Conservation (phyloP, 1,140 invertebrate genomes). For the Vanessa tameamea region DNA sequence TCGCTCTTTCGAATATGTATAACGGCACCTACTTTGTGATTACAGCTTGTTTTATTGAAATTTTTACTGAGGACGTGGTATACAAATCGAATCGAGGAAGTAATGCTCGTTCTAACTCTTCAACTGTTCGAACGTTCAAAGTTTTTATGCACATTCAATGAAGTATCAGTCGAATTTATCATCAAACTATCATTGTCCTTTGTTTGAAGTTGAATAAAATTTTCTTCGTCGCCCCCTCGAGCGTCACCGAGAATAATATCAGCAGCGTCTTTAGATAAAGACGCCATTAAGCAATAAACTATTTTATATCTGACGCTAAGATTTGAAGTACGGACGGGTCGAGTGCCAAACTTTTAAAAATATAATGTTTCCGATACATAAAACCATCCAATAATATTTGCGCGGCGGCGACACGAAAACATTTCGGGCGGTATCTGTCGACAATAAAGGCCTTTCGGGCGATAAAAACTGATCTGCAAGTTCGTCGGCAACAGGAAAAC, state of each 20-base stretch:
- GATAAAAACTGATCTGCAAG: slow-evolving; percentile 81
- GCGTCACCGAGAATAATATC: slow-evolving; percentile 31
- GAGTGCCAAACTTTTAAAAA: slow-evolving; percentile 77
- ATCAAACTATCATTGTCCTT: slow-evolving; percentile 13
- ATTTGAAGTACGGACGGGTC: slow-evolving; percentile 59
- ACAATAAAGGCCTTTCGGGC: slow-evolving; percentile 78
- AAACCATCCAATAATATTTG: slow-evolving; percentile 75
- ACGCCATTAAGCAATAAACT: slow-evolving; percentile 48
- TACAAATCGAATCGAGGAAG: not conserved
- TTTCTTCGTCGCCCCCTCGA: not conserved
- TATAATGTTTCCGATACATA: slow-evolving; percentile 79
- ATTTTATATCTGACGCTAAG: slow-evolving; percentile 47
- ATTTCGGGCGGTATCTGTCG: slow-evolving; percentile 69
- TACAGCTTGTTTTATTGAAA: slow-evolving; percentile 33
- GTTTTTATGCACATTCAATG: not conserved
- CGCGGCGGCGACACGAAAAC: slow-evolving; percentile 68
- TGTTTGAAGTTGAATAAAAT: slow-evolving; percentile 21
- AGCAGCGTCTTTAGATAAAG: slow-evolving; percentile 39
- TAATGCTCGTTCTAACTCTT: not conserved
- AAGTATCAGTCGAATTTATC: slow-evolving; percentile 12
- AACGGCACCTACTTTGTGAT: slow-evolving; percentile 36
- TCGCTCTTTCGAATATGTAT: slow-evolving; percentile 32
- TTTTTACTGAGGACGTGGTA: slow-evolving; percentile 19
- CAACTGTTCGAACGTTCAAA: not conserved
- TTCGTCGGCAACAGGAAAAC: slow-evolving; percentile 71